Base-by-base conservation (phyloP, 1,140 invertebrate genomes). In the Halyomorpha halys region DNA sequence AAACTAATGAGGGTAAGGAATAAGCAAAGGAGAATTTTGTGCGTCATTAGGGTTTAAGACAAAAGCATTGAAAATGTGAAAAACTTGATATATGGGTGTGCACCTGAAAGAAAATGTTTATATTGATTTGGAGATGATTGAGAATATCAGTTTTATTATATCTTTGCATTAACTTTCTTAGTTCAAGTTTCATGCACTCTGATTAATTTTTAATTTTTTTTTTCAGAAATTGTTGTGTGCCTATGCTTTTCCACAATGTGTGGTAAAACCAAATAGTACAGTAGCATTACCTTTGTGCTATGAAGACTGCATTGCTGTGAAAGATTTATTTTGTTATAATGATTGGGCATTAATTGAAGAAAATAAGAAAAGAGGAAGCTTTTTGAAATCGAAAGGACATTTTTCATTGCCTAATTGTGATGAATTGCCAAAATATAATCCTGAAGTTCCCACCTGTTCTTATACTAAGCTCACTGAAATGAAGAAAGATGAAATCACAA, bases 291-390 rank as follows among this genome's bases (percentile, higher is more conserved):
- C 89, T 18, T 74, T 93, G 14, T 96, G 88, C 78, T 91, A 89
- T 69, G 91, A 97, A 80, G 92, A 95, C 72, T 97, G 94, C 73
- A 83, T 90, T 70, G 93, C 91, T 27, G 87, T 94, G 6, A 85
- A 86, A 72, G 83, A 91, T 71, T 82, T 91, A 68, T 90, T 95
- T 75, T 97, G 94, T 76, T 93, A 91, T 73, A 90, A 89, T 71
- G 88, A 95, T 71, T 96, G 93, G 93, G 85, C 88, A 18, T 74
- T 91, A 34, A 86, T 95, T 64, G 90, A 94, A 76, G 89, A 91
- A 69, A 91, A 92, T 73, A 94, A 91, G 73, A 81, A 85, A 65
- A 78, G 84, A 60, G 83, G 85, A 14, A 83, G 90, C 62, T 86
- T 78, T 72, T 84, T 91, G 67, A 84, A 87, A 75, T 86, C 84